phyloP scores from a whole-genome alignment of 2,888 invertebrate species.

The Parthenolecanium corni region DNA sequence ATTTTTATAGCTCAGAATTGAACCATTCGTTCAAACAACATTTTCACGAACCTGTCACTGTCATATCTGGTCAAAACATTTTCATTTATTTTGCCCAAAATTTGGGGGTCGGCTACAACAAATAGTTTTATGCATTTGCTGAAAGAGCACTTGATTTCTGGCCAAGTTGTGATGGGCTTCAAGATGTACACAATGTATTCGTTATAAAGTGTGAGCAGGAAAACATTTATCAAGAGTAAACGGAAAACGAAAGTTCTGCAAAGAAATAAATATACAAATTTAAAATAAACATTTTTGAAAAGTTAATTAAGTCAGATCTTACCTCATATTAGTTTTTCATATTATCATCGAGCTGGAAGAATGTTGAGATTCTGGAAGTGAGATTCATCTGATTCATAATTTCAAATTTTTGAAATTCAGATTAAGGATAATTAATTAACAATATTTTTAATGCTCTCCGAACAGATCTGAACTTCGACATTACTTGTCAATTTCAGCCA shows the following conservation, averaged over 20 bases:
- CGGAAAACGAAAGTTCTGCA: neutral
- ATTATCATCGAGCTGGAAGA: too few relatives aligned
- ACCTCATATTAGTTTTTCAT: too few relatives aligned
- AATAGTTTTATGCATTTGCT: constrained; percentile 50
- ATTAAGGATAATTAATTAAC: too few relatives aligned
- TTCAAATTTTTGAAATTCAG: too few relatives aligned
- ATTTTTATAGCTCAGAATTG: neutral
- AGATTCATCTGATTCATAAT: too few relatives aligned
- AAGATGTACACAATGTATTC: constrained; percentile 48
- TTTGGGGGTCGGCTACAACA: constrained; percentile 82
- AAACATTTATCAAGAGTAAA: constrained; percentile 4
- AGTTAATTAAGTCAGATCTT: too few relatives aligned
- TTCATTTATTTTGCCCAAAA: constrained; percentile 71
- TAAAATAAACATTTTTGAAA: too few relatives aligned
- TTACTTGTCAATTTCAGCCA: too few relatives aligned
- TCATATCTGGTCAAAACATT: constrained; percentile 66
- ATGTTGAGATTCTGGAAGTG: too few relatives aligned
- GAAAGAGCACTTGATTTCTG: constrained; percentile 39
- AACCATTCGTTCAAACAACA: too few relatives aligned
- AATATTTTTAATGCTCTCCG: too few relatives aligned
- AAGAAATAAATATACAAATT: neutral
- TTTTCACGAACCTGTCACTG: constrained; percentile 60
- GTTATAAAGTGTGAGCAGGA: constrained; percentile 41
- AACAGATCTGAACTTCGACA: too few relatives aligned
- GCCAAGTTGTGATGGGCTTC: constrained; percentile 43